phyloP scores from a whole-genome alignment of 1,140 invertebrate genomes.

The Sweltsa coloradensis region DNA sequence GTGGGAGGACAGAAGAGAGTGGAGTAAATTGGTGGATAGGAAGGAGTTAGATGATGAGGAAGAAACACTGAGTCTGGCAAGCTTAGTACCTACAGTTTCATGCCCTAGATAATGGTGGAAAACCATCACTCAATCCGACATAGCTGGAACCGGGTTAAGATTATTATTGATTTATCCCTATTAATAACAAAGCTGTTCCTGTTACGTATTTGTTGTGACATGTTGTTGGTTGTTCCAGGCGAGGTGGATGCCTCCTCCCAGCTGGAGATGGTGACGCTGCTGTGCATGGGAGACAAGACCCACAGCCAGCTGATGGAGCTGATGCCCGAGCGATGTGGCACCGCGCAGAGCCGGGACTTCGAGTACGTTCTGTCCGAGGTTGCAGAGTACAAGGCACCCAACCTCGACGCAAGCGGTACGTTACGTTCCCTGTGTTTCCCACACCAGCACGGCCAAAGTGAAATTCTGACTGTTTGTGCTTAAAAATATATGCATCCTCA shows the following conservation, averaged over 20 bases:
- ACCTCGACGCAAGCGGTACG: conserved; percentile 64
- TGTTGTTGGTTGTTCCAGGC: conserved; percentile 30
- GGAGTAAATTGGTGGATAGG: too few relatives aligned
- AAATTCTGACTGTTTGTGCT: too few relatives aligned
- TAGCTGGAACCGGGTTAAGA: too few relatives aligned
- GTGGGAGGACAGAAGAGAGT: too few relatives aligned
- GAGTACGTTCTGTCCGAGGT: conserved; percentile 70
- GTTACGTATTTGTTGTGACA: conserved; percentile 6
- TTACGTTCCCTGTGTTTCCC: conserved; percentile 40
- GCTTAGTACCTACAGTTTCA: too few relatives aligned
- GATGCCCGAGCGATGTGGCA: conserved; percentile 90
- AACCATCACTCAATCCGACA: too few relatives aligned
- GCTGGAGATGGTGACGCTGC: conserved; percentile 82
- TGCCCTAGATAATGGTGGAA: too few relatives aligned
- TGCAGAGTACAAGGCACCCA: conserved; percentile 64
- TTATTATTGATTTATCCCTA: too few relatives aligned
- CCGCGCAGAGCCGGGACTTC: conserved; percentile 79
- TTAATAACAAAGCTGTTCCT: not conserved
- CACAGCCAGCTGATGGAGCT: conserved; percentile 89
- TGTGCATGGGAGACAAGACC: conserved; percentile 88
- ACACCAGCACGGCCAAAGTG: conserved; percentile 37
- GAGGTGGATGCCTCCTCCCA: conserved; percentile 59
- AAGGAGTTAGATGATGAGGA: too few relatives aligned
- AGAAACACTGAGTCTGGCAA: too few relatives aligned
- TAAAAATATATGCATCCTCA: too few relatives aligned